phyloP scores from a whole-genome alignment of 2,113 vertebrate genomes.

The Sarotherodon lohbergeri region DNA sequence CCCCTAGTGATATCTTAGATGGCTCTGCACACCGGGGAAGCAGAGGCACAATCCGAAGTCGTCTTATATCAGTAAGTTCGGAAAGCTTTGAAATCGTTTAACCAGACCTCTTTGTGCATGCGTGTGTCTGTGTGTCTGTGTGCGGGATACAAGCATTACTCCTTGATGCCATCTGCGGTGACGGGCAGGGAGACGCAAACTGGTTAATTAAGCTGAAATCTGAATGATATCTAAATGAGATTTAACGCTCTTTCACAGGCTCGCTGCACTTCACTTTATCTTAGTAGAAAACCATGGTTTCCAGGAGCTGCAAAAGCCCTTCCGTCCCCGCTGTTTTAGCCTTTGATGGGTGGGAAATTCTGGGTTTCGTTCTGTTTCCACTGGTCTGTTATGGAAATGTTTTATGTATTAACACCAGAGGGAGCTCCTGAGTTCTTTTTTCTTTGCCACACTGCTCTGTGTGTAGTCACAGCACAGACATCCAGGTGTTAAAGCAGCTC shows the following conservation, averaged over 20 bases:
- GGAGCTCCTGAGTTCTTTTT: neutral
- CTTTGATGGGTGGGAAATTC: neutral
- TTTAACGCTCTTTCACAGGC: neutral
- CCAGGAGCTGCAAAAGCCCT: neutral
- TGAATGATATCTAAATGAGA: neutral
- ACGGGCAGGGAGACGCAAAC: neutral
- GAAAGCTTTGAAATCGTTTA: neutral
- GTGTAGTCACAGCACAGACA: neutral
- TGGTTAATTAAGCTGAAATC: neutral
- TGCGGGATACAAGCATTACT: neutral
- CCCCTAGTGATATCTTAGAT: slow-evolving; percentile 62
- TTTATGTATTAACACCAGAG: neutral
- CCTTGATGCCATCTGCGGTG: neutral
- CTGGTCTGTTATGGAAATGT: neutral
- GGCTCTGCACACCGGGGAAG: neutral
- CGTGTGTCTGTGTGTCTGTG: neutral
- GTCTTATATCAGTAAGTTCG: neutral
- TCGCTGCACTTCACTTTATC: neutral
- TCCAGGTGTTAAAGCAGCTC: neutral
- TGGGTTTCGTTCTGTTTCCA: neutral
- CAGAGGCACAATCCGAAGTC: neutral
- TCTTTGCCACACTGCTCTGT: neutral
- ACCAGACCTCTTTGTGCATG: neutral
- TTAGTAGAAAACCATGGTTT: neutral
- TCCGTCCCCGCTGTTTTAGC: neutral